These are phyloP conservation scores for Sycophila texana DNA, from an alignment of 2,888 invertebrate genomes.

Conservation along the genomic window DNA sequence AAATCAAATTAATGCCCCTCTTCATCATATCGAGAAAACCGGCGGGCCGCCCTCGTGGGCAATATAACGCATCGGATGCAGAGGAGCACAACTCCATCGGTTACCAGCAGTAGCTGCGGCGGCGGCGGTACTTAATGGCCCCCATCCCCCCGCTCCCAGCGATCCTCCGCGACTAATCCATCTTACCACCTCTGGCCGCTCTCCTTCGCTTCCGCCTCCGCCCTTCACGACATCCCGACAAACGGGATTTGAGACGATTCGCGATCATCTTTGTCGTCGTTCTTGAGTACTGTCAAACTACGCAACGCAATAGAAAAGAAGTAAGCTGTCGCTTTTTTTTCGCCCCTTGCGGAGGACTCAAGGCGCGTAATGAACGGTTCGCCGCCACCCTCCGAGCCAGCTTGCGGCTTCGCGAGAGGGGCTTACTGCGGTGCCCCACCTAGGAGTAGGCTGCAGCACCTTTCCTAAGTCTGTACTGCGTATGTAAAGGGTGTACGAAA, in stretches of 20 bases:
- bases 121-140: conserved; percentile 29
- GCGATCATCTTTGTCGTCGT: conserved; percentile 35
- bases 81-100: conserved; percentile 33
- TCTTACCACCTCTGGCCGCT: conserved; percentile 27
- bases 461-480: background rate
- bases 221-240: conserved; percentile 20
- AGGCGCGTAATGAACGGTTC: conserved; percentile 37
- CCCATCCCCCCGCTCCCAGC: conserved; percentile 3
- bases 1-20: conserved; percentile 48
- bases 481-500: background rate
- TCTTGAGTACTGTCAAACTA: background rate
- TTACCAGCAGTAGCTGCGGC: background rate
- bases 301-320: background rate
- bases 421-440: too few species aligned
- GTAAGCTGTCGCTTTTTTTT: background rate
- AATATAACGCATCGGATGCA: background rate
- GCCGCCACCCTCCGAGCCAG: background rate
- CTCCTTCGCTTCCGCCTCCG: background rate
- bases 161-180: conserved; percentile 46
- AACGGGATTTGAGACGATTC: conserved; percentile 36
- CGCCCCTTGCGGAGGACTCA: background rate
- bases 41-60: background rate
- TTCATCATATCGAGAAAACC: conserved; percentile 29
- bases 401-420: background rate
- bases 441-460: background rate